Evolutionary conservation across 2,797 vertebrate genomes (phyloP).

Genomic region (Molossus alvarezi): DNA sequence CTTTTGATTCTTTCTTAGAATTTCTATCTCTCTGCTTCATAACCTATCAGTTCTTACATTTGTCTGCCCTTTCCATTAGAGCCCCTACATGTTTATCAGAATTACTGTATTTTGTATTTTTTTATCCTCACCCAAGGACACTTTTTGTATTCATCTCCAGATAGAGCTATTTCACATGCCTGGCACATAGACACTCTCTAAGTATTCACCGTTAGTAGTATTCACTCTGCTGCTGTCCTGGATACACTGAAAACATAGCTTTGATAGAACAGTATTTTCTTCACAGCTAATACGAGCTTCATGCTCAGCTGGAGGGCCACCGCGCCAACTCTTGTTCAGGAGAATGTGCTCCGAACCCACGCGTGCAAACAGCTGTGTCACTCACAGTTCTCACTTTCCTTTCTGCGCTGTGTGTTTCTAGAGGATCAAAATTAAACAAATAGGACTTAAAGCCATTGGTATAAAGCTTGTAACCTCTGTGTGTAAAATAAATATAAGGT

Average conservation of each 20-base stretch:
- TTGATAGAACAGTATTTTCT: neutral
- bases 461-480: slow-evolving; percentile 16
- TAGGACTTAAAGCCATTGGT: slow-evolving; percentile 1
- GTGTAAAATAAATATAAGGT: slow-evolving; percentile 29
- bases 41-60: neutral
- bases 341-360: slow-evolving; percentile 33
- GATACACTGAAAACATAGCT: neutral
- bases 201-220: slow-evolving; percentile 10
- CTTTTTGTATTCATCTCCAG: no score
- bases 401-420: slow-evolving; percentile 57
- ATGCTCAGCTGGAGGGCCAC: neutral
- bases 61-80: neutral
- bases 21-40: neutral
- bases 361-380: slow-evolving; percentile 75
- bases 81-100: neutral
- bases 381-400: slow-evolving; percentile 80
- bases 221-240: neutral
- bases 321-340: slow-evolving; percentile 2
- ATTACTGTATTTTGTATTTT: no score
- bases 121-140: no score
- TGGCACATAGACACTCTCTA: neutral
- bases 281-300: neutral
- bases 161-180: neutral
- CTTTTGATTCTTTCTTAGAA: neutral
- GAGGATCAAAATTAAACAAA: slow-evolving; percentile 56